Evolutionary conservation across 2,888 invertebrate species (phyloP), one percentile per base, ranked within the genome.

Genomic region (Drosophila putrida): DNA sequence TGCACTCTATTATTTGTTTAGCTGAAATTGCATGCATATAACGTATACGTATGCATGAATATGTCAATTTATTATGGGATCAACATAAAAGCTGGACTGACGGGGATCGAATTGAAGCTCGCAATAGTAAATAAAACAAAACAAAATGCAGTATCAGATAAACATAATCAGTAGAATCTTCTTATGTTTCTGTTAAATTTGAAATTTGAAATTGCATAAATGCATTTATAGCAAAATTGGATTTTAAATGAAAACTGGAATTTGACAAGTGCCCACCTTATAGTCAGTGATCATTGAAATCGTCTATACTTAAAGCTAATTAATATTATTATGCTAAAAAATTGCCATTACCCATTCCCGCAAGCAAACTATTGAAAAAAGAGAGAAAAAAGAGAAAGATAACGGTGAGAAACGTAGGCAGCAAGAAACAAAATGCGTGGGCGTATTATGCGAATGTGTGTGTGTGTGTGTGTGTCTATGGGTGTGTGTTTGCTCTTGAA

Each of bases 261-360:
- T 11, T 41, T 27, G 35, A 13, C 43, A 25, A 11, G 5, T 10
- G 5, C 41, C 11, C 25, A 25, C 25, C 43, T 10, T 4, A 35
- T 15, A 31, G 15, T n/a, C 6, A 25, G 43, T 13, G n/a, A 41
- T 55, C 41, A 33, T n/a, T 35, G 33, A 44, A 15, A 27, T 39
- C 31, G 6, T 57, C 43, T 41, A 9, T 41, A 60, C 72, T 64
- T 64, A 64, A 46, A 47, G 35, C 25, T 50, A 62, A 28, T 53
- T 28, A 25, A 38, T 44, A 50, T 49, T 44, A 55, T 39, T 43
- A 55, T 75, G 72, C 71, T 76, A 90, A 91, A 90, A 91, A 91
- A 91, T 91, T 92, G 91, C 92, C 92, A 92, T 91, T 92, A 92
- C 91, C 92, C 91, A 89, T 90, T 91, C 92, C 92, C 92, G 86